Evolutionary conservation across 2,113 vertebrate genomes (phyloP), one percentile per base, ranked within the genome.

Genomic region (Osmerus eperlanus): DNA sequence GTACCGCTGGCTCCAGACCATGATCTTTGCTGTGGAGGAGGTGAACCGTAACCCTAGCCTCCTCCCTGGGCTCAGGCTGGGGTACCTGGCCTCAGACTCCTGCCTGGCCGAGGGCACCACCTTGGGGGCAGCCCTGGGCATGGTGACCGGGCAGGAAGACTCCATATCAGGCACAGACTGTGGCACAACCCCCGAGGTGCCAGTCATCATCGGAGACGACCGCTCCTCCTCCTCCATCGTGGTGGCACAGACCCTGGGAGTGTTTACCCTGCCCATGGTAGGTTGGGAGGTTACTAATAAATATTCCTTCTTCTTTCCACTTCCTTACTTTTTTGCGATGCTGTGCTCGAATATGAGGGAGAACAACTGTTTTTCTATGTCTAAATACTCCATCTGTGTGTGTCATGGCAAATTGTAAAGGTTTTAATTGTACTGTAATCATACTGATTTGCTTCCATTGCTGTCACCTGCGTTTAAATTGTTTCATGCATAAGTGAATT

Each of bases 221-320:
- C 62, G 68, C 18, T 86, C 83, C 12, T 87, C 83, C 54, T 71
- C 71, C 1, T 88, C 85, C 5, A 83, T 87, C 55, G 80, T 82
- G 32, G 73, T 91, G 23, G 75, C 88, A 70, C 81, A 83, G 66
- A 81, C 83, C 0, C 76, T 86, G 14, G 72, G 82, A 21, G 75
- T 87, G 68, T 90, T 90, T 83, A 77, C 77, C 51, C 78, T 85
- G n/a, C 87, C 87, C 54, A 77, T 90, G 84, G 86, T 87, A 63
- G 61, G 29, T 25, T 69, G 36, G 51, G 28, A 23, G 9, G 63
- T 70, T 29, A 52, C 51, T 51, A 15, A 65, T 36, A 3, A n/a
- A 65, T 32, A 19, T 16, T 47, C 1, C 2, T 47, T 47, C 2
- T 47, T 47, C 2, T 47, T 47, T 47, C 9, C 41, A 11, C 41